Evolutionary conservation across 2,797 vertebrate genomes (phyloP), one percentile per base, ranked within the genome.

Genomic region (Austrolebias charrua): DNA sequence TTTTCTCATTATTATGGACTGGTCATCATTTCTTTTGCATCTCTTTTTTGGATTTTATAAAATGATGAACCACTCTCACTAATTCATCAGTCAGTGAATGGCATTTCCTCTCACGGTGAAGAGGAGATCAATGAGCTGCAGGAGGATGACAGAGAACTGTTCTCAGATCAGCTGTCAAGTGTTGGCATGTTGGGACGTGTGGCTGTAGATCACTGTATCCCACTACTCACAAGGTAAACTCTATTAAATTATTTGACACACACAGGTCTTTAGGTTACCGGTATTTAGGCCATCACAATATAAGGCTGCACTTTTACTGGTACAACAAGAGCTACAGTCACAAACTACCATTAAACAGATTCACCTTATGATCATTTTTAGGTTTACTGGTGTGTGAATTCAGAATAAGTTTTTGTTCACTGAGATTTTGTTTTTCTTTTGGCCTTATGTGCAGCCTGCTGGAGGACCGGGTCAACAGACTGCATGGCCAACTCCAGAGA

Each of bases 41-140:
- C 6, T 40, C 49, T 2, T 44, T 2, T 13, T 14, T 19, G 6
- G 3, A 3, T 10, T 49, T 44, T 7, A 10, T 48, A 13, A 60
- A 63, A 54, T 28, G 19, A 67, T 82, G 75, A 76, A 20, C 79
- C 73, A 0, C 1, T 0, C 60, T 20, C 2, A 0, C 13, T 16
- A 5, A 5, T 84, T 35, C 42, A 65, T 33, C 84, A 99, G 98
- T 97, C 98, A 49, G 95, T 95, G 70, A 99, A 98, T 52, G 98
- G 97, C 40, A 94, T 98, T 12, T 89, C 96, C 33, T 95, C 95
- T 73, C 95, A 96, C 6, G 97, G 98, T 4, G 96, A 98, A 72
- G 98, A 99, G 55, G 98, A 99, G 91, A 98, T 99, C 81, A 99
- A 95, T 63, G 98, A 98, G 85, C 92, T 99, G 71, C 98, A 99